Evolutionary conservation across 2,888 invertebrate species (phyloP).

Genomic region (Plusia festucae): DNA sequence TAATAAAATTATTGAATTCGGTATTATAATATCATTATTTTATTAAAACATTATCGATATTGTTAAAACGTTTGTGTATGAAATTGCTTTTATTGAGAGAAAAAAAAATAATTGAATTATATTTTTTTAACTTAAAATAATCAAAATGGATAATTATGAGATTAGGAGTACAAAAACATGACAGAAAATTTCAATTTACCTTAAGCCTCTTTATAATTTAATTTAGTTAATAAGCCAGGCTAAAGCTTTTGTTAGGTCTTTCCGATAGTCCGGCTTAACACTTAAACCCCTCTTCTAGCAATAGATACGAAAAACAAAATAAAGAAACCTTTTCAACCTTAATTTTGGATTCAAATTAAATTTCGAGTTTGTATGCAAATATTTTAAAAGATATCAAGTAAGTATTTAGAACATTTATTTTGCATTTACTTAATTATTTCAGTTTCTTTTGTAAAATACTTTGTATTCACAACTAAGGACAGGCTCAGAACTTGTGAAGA

Average conservation of each 20-base stretch:
- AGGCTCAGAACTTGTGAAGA: no score
- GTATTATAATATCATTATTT: no score
- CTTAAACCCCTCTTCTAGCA: background rate
- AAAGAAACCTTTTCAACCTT: background rate
- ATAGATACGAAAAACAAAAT: background rate
- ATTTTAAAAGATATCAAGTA: background rate
- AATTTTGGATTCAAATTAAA: background rate
- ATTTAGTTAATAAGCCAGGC: slow-evolving; percentile 4
- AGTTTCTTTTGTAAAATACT: no score
- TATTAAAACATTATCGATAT: no score
- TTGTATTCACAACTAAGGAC: no score
- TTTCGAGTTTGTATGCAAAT: background rate
- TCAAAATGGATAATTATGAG: background rate
- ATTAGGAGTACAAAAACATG: background rate
- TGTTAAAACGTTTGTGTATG: no score
- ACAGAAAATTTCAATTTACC: background rate
- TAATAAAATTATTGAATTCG: no score
- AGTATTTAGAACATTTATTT: no score
- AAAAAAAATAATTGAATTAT: no score
- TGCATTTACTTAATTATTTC: no score
- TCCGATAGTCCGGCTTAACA: background rate
- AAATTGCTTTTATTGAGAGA: no score
- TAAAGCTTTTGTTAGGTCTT: background rate
- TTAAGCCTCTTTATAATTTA: background rate
- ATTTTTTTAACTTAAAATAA: background rate